These are phyloP conservation scores for Xyrichtys novacula DNA, from an alignment of 2,797 vertebrate species.

Conservation along the genomic window DNA sequence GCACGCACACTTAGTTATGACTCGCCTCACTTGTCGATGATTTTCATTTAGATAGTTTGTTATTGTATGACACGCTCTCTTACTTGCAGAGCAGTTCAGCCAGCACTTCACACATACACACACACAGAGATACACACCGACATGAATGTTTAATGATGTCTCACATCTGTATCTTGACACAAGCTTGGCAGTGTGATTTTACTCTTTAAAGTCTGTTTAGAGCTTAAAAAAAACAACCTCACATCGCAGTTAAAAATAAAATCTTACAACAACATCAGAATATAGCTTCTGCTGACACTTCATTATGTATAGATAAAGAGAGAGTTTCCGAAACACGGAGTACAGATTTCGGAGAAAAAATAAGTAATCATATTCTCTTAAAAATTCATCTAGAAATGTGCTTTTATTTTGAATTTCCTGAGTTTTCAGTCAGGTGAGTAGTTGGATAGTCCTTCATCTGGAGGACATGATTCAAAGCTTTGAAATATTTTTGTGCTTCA, in stretches of 20 bases:
- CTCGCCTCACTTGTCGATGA: slow-evolving; percentile 62
- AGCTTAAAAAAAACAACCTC: slow-evolving; percentile 9
- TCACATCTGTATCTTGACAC: slow-evolving; percentile 14
- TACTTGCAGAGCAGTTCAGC: slow-evolving; percentile 41
- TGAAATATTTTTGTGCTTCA: slow-evolving; percentile 11
- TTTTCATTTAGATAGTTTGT: slow-evolving; percentile 72
- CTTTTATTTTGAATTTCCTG: neutral
- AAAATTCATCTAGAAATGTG: slow-evolving; percentile 4
- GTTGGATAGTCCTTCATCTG: slow-evolving; percentile 15
- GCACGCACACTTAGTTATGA: slow-evolving; percentile 45
- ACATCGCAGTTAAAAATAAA: slow-evolving; percentile 5
- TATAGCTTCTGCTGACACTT: neutral
- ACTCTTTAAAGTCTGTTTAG: slow-evolving; percentile 22
- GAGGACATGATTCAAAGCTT: slow-evolving; percentile 17
- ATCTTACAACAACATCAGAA: neutral
- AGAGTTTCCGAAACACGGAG: neutral
- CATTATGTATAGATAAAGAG: neutral
- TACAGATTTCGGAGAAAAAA: neutral
- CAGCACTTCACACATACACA: slow-evolving; percentile 22
- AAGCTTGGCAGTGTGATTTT: neutral
- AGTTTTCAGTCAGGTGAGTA: neutral
- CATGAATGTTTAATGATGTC: slow-evolving; percentile 36
- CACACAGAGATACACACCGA: slow-evolving; percentile 20
- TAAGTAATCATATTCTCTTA: neutral
- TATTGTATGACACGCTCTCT: slow-evolving; percentile 63